These are phyloP conservation scores for Tor tambroides DNA, from an alignment of 2,113 vertebrate species.

Conservation along the genomic window DNA sequence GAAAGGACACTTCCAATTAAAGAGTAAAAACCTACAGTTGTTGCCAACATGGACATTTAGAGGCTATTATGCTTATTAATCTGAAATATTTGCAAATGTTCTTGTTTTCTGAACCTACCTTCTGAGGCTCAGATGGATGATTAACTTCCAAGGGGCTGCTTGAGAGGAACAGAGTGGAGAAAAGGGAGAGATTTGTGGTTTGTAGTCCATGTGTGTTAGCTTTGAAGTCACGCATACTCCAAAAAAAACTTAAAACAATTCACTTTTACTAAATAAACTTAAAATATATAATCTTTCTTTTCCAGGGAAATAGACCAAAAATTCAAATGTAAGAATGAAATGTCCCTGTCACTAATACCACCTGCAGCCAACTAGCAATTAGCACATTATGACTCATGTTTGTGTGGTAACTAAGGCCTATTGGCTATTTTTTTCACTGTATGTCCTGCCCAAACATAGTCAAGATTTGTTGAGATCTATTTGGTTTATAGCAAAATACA, in stretches of 20 bases:
- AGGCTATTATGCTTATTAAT: slow-evolving; percentile 1
- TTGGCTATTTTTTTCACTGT: not conserved
- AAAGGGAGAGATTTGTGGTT: not conserved
- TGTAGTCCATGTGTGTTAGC: not conserved
- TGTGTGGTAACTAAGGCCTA: not conserved
- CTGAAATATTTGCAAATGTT: slow-evolving; percentile 17
- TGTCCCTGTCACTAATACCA: not conserved
- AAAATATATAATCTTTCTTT: not conserved
- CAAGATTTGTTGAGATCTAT: not conserved
- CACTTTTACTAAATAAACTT: not conserved
- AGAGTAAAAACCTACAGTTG: not conserved
- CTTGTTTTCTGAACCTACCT: slow-evolving; percentile 1
- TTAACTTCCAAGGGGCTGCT: not conserved
- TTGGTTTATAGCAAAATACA: not conserved
- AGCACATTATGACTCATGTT: not conserved
- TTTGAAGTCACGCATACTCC: not conserved
- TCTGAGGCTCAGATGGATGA: not conserved
- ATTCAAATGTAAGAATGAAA: not conserved
- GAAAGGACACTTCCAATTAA: not conserved
- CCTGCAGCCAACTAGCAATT: not conserved
- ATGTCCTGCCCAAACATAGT: not conserved
- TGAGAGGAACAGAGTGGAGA: not conserved
- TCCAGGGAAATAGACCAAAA: not conserved
- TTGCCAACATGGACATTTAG: not conserved
- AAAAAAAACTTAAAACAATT: not conserved